Conservation (phyloP, 2,888 invertebrate genomes). For the Sphaerophoria taeniata region DNA sequence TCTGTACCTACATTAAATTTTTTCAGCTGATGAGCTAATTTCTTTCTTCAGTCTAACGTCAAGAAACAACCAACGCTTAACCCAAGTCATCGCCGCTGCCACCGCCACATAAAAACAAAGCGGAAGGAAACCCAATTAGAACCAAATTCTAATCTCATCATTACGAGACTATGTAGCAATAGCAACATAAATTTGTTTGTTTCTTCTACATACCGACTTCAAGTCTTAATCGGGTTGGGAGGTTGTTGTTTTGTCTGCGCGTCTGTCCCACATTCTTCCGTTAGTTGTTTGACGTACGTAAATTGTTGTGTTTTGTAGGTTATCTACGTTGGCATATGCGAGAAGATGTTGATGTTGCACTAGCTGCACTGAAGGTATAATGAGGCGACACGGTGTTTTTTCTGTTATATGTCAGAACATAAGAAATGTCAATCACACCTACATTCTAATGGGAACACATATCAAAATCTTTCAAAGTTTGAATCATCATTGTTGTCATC, state of each 20-base stretch:
- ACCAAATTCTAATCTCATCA: constrained; percentile 26
- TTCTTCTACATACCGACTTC: constrained; percentile 1
- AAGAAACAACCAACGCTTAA: constrained; percentile 44
- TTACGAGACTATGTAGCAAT: background rate
- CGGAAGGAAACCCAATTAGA: constrained; percentile 71
- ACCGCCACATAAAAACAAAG: constrained; percentile 33
- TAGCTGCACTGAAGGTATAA: constrained; percentile 37
- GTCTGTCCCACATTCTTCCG: constrained; percentile 69
- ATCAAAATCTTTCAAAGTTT: constrained; percentile 42
- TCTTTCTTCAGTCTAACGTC: background rate
- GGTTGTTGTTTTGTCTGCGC: constrained; percentile 41
- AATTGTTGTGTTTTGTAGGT: background rate
- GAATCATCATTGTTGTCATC: constrained; percentile 11
- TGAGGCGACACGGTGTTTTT: constrained; percentile 1
- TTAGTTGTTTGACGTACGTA: constrained; percentile 1
- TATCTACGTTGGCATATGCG: constrained; percentile 13
- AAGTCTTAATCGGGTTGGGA: constrained; percentile 19
- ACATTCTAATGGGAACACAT: constrained; percentile 24
- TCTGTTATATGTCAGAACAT: constrained; percentile 29
- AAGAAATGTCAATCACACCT: constrained; percentile 48
- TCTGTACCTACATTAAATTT: background rate
- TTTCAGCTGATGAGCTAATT: constrained; percentile 5
- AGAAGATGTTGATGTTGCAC: constrained; percentile 33
- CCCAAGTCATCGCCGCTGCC: too few relatives aligned
- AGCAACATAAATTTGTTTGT: constrained; percentile 3